These are phyloP conservation scores for Tautogolabrus adspersus DNA, from an alignment of 2,113 vertebrate species.

Conservation along the genomic window DNA sequence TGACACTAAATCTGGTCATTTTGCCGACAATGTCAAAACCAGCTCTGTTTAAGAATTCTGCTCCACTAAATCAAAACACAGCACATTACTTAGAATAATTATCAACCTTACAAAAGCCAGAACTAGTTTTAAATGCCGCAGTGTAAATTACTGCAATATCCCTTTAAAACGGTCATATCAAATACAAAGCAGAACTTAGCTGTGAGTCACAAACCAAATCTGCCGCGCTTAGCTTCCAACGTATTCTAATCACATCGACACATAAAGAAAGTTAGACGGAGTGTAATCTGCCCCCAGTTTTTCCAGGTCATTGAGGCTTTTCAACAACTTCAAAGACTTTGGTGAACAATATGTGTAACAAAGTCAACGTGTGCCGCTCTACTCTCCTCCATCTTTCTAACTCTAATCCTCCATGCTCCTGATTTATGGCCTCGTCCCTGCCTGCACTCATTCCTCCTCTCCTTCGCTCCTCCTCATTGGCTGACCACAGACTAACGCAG, in stretches of 20 bases:
- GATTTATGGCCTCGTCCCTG: constrained; percentile 69
- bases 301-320: constrained; percentile 17
- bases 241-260: too few relatives aligned
- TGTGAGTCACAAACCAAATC: neutral
- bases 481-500: constrained; percentile 61
- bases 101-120: too few relatives aligned
- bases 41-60: too few relatives aligned
- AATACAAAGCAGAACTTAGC: neutral
- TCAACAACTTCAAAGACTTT: constrained; percentile 17
- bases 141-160: neutral
- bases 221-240: neutral
- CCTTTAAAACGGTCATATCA: neutral
- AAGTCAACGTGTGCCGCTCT: neutral
- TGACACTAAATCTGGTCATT: too few relatives aligned
- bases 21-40: too few relatives aligned
- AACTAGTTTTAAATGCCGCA: too few relatives aligned
- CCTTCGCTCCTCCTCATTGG: constrained; percentile 40
- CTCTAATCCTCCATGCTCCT: constrained; percentile 47
- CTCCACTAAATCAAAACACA: too few relatives aligned
- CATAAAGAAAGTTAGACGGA: neutral
- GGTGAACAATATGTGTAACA: constrained; percentile 16
- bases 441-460: constrained; percentile 46
- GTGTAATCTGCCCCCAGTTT: constrained; percentile 4
- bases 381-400: constrained; percentile 46
- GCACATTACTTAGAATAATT: too few relatives aligned